Percentiles rank a stretch among this genome's conserved stretches.
Evolutionary conservation across 2,113 vertebrate species (phyloP).

Genomic region (Craseonycteris thonglongyai): DNA sequence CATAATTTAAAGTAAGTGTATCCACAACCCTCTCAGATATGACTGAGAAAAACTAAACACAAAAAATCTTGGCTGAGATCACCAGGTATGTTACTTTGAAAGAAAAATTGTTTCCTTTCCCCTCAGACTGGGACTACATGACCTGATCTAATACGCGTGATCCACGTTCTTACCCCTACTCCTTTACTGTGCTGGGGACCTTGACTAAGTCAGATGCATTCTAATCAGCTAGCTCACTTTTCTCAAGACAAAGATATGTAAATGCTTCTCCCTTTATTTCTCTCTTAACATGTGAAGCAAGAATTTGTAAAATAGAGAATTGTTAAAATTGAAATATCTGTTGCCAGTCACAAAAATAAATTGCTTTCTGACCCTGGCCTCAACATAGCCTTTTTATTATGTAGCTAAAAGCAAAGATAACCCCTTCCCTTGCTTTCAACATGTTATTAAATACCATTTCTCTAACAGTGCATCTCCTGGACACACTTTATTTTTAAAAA

Average conservation of each 20-base stretch:
- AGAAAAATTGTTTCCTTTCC: background rate
- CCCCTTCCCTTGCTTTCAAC: background rate
- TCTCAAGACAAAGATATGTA: background rate
- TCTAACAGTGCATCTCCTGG: background rate
- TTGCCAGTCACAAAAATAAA: background rate
- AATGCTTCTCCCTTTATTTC: background rate
- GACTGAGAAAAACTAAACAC: too few relatives aligned
- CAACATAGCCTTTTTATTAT: background rate
- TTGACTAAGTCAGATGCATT: background rate
- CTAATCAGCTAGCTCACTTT: background rate
- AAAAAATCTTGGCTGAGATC: too few relatives aligned
- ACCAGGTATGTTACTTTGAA: too few relatives aligned
- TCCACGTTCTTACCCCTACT: background rate
- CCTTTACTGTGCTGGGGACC: fast-evolving
- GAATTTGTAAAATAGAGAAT: background rate
- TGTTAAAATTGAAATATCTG: too few relatives aligned
- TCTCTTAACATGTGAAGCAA: background rate
- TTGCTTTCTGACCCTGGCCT: background rate
- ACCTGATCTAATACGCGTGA: too few relatives aligned
- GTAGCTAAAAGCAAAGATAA: background rate
- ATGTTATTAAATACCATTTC: background rate
- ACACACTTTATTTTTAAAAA: background rate
- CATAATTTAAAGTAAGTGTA: too few relatives aligned
- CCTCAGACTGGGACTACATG: background rate
- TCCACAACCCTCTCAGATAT: too few relatives aligned